Evolutionary conservation across 2,797 vertebrate genomes (phyloP).

Genomic region (Coilia nasus): DNA sequence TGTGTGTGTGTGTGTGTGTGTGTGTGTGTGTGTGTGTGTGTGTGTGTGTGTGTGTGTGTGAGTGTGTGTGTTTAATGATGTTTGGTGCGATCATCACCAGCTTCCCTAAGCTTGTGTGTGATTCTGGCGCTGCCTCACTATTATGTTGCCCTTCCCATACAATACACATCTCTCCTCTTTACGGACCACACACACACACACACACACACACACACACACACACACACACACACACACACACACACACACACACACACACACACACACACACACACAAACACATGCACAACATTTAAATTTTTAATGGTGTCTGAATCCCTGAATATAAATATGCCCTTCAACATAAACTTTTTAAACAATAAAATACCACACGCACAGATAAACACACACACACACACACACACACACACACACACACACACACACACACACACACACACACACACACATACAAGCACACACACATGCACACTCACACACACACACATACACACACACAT

Average conservation of each 20-base stretch:
- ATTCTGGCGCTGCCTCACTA: not conserved
- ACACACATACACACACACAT: not conserved
- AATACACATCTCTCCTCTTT: not conserved
- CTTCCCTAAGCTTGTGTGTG: not conserved
- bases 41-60: not conserved
- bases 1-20: slow-evolving; percentile 27
- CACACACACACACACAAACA: slow-evolving; percentile 42
- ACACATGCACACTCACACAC: not conserved
- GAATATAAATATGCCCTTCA: slow-evolving; percentile 6
- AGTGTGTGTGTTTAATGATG: not conserved
- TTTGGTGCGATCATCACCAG: not conserved
- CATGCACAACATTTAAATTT: not conserved
- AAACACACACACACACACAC: not conserved
- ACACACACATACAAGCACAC: not conserved
- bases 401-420: not conserved
- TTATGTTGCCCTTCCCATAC: not conserved
- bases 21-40: slow-evolving; percentile 18
- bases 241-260: slow-evolving; percentile 38
- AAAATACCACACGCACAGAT: not conserved
- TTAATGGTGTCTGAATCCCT: not conserved
- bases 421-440: not conserved
- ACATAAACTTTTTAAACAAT: not conserved
- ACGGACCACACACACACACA: not conserved
- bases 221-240: slow-evolving; percentile 15
- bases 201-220: slow-evolving; percentile 7